Evolutionary conservation across 92 coral and sea anemone species (phyloP).

Genomic region (Epizoanthus ramosus): DNA sequence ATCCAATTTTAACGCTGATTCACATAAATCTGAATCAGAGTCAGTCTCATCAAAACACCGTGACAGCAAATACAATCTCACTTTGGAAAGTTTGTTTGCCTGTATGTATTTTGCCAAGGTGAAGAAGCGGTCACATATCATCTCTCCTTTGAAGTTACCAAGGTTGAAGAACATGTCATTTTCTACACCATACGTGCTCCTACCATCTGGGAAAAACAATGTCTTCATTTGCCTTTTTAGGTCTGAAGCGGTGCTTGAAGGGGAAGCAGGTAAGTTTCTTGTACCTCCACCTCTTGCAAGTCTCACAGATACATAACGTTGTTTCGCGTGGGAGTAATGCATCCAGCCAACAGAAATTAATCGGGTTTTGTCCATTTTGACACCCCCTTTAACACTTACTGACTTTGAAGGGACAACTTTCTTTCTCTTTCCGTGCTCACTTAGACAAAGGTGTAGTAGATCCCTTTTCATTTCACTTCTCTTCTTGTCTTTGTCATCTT

Average conservation of each 20-base stretch:
- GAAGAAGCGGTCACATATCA: slow-evolving; percentile 26
- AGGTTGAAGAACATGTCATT: slow-evolving; percentile 41
- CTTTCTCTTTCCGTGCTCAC: slow-evolving; percentile 24
- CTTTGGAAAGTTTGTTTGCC: slow-evolving; percentile 36
- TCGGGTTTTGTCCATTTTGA: slow-evolving; percentile 29
- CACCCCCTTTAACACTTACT: slow-evolving; percentile 3
- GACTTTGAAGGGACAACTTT: slow-evolving; percentile 22
- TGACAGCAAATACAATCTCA: slow-evolving; percentile 37
- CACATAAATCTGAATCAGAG: slow-evolving; percentile 12
- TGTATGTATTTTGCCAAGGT: slow-evolving; percentile 36
- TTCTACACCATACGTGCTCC: slow-evolving; percentile 43
- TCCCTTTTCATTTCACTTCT: slow-evolving; percentile 32
- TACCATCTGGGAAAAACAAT: slow-evolving; percentile 55
- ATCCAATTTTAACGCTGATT: slow-evolving; percentile 4
- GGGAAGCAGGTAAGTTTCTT: slow-evolving; percentile 46
- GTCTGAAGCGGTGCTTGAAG: slow-evolving; percentile 14
- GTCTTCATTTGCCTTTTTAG: slow-evolving; percentile 34
- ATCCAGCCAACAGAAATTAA: slow-evolving; percentile 53
- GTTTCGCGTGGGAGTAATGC: slow-evolving; percentile 47
- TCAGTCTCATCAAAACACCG: slow-evolving; percentile 7
- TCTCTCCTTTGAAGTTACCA: too few species aligned
- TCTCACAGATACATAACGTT: slow-evolving; percentile 46
- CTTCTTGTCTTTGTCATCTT: slow-evolving; percentile 19
- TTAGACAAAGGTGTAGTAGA: slow-evolving; percentile 24
- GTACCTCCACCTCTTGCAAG: slow-evolving; percentile 64